Percentiles rank a stretch among this genome's conserved stretches.
These are phyloP conservation scores for Electrophaes corylata DNA, from an alignment of 2,888 invertebrate genomes.

Conservation along the genomic window DNA sequence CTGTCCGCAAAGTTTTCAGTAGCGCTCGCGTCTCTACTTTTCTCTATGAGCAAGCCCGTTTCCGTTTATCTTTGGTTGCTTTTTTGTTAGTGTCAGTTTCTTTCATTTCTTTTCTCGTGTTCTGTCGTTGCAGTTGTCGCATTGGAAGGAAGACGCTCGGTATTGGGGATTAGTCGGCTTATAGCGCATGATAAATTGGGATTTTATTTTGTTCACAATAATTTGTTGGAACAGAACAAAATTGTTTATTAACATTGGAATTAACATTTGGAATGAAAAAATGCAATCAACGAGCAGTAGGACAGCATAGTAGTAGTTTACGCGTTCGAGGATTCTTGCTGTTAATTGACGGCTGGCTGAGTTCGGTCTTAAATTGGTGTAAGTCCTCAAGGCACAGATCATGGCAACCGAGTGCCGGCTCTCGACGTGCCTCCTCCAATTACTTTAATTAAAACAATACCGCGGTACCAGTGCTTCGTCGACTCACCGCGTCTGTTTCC, in stretches of 20 bases:
- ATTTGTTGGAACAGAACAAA: constrained; percentile 15
- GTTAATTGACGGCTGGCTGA: constrained; percentile 77
- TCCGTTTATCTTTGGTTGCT: constrained; percentile 78
- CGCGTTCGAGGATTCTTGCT: constrained; percentile 59
- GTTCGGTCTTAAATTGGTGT: constrained; percentile 79
- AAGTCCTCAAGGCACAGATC: constrained; percentile 83
- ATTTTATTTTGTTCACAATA: constrained; percentile 31
- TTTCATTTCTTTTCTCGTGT: constrained; percentile 73
- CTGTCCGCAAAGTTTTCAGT: constrained; percentile 73
- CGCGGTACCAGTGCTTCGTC: constrained; percentile 78
- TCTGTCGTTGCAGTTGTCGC: constrained; percentile 68
- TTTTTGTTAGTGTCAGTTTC: constrained; percentile 72
- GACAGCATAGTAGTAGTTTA: constrained; percentile 34
- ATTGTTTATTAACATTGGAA: constrained; percentile 6
- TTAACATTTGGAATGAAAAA: constrained; percentile 7
- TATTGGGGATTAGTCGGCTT: constrained; percentile 43
- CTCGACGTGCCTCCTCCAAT: constrained; percentile 82
- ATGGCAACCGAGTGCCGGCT: constrained; percentile 75
- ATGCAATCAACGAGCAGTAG: constrained; percentile 31
- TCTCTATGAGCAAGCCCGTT: constrained; percentile 78
- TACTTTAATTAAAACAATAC: constrained; percentile 85
- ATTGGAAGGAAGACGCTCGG: constrained; percentile 50
- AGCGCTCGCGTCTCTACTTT: constrained; percentile 70
- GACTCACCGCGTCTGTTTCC: constrained; percentile 81
- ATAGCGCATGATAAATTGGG: constrained; percentile 37